Base-by-base conservation (phyloP, 2,888 invertebrate species). In the Stenodera caucasica region DNA sequence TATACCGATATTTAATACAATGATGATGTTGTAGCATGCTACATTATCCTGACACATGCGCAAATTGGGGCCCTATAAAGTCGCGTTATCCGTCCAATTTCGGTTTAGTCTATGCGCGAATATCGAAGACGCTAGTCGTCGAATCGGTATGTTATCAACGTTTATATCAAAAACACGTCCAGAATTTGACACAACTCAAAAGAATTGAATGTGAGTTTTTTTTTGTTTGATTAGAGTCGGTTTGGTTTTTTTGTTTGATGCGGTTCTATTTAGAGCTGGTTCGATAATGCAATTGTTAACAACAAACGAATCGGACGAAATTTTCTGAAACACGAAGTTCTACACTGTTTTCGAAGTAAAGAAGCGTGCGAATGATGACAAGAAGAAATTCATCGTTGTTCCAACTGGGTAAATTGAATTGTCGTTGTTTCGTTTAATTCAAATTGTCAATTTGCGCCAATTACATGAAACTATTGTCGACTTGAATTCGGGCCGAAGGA, bases 341-440 rank as follows among this genome's bases (percentile, higher is more conserved):
- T 80, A 79, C 75, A 79, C 79, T 70, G 79, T 80, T 66, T 80
- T 80, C 66, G 80, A 80, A 70, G 72, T 79, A 56, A 78, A 80
- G 72, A 78, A 77, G 73, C 77, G 77, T 63, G 71, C 70, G 62
- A 72, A 70, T 72, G 69, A 79, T 79, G 80, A 72, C 69, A 71
- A 72, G 67, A 75, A 74, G 71, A 78, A 78, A 71, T 80, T 79
- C 74, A 79, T 81, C 72, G 77, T 80, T 73, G 78, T 81, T 75
- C 78, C 79, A 71, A 77, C 80, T 73, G 80, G 80, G 81, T 81
- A 74, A 76, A 75, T 57, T 9, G 11, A 14, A 11, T 35, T n/a
- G n/a, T 30, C 12, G n/a, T 33, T 12, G 6, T 18, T 9, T 7
- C 18, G n/a, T n/a, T n/a, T n/a, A n/a, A n/a, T n/a, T n/a, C n/a